Percentiles rank a stretch among this genome's conserved stretches.
These are phyloP conservation scores for Stenodera caucasica DNA, from an alignment of 2,888 invertebrate genomes.

Conservation along the genomic window DNA sequence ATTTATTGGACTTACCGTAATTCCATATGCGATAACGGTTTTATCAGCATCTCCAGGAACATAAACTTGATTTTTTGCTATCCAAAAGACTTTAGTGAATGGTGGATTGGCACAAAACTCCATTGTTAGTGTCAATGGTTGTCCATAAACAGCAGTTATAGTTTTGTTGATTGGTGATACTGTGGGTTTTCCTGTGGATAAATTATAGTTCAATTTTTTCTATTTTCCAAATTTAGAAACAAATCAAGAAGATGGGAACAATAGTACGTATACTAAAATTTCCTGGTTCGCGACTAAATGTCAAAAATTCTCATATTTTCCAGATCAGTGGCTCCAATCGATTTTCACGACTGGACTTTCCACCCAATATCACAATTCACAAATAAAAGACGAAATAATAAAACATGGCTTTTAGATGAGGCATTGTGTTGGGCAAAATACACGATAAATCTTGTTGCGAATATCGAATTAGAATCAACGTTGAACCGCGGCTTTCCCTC, in stretches of 20 bases:
- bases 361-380: too few species aligned
- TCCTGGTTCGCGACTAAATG: too few species aligned
- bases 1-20: conserved; percentile 54
- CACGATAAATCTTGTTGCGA: too few species aligned
- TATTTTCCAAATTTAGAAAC: conserved; percentile 16
- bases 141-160: conserved; percentile 70
- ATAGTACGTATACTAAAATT: too few species aligned
- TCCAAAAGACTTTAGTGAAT: conserved; percentile 66
- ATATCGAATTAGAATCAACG: too few species aligned
- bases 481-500: not conserved
- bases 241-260: too few species aligned
- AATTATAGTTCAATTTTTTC: conserved; percentile 3
- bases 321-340: too few species aligned
- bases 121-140: conserved; percentile 67
- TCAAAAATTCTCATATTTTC: too few species aligned
- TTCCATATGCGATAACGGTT: conserved; percentile 58
- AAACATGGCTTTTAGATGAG: too few species aligned
- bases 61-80: conserved; percentile 60
- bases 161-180: conserved; percentile 67
- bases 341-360: too few species aligned
- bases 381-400: too few species aligned
- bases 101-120: conserved; percentile 79
- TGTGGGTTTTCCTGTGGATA: conserved; percentile 66
- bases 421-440: too few species aligned
- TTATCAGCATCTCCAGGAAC: conserved; percentile 59